phyloP scores from a whole-genome alignment of 2,113 vertebrate species.

The Saccopteryx bilineata region DNA sequence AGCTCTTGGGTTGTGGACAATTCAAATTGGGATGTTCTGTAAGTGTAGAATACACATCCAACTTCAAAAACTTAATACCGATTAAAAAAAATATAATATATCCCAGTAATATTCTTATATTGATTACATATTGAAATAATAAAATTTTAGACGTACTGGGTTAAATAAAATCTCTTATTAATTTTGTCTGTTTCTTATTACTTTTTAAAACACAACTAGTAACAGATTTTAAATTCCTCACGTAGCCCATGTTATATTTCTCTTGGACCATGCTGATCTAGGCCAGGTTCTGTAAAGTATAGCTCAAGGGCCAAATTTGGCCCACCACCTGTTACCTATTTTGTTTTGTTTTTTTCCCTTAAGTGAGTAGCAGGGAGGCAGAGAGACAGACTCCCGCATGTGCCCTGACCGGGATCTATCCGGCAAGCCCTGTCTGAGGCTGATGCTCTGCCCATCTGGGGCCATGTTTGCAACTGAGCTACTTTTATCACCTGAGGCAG shows the following conservation, averaged over 20 bases:
- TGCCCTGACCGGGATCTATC: too few species aligned
- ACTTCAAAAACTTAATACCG: slow-evolving; percentile 5
- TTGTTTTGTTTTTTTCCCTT: too few species aligned
- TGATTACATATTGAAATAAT: background rate
- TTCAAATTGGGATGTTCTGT: background rate
- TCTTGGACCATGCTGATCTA: background rate
- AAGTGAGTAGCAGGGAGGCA: too few species aligned
- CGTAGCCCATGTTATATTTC: background rate
- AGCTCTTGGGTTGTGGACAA: background rate
- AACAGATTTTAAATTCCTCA: background rate
- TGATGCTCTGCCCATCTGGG: too few species aligned
- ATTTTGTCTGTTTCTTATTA: background rate
- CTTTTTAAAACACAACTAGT: background rate
- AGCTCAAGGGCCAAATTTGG: background rate
- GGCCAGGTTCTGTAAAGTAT: background rate
- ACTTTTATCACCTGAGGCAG: too few species aligned
- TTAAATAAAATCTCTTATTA: background rate
- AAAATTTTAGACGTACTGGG: background rate
- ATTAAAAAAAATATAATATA: background rate
- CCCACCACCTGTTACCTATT: background rate
- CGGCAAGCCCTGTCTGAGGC: too few species aligned
- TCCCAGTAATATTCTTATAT: background rate
- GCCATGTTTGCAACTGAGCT: too few species aligned
- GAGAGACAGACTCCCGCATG: too few species aligned
- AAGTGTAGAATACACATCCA: background rate